Conservation (phyloP, 2,113 vertebrate genomes). For the Pelodiscus sinensis region DNA sequence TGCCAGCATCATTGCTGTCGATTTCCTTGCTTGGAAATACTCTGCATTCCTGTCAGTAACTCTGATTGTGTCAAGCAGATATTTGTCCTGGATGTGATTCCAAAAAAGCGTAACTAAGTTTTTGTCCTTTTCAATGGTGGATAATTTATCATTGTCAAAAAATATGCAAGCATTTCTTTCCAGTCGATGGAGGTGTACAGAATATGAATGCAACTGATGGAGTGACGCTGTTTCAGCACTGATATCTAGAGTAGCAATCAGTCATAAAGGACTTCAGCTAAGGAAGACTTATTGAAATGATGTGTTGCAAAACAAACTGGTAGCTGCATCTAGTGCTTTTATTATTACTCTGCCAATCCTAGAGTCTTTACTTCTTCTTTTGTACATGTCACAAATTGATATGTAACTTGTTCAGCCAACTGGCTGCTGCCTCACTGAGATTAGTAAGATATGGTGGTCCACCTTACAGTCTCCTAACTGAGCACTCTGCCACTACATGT, state of each 20-base stretch:
- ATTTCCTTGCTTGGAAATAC: background rate
- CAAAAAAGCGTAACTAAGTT: conserved; percentile 57
- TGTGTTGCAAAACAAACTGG: background rate
- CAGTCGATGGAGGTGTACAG: conserved; percentile 43
- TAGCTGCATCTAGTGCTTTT: conserved; percentile 3
- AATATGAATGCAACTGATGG: conserved; percentile 56
- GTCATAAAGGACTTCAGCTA: background rate
- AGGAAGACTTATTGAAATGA: conserved; percentile 25
- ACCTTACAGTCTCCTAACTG: background rate
- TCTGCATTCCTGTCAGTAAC: conserved; percentile 15
- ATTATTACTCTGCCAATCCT: background rate
- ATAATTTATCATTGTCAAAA: conserved; percentile 69
- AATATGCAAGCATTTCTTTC: conserved; percentile 60
- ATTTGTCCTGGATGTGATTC: conserved; percentile 52
- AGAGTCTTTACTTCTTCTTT: background rate
- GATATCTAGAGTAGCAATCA: conserved; percentile 19
- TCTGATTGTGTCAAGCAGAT: conserved; percentile 41
- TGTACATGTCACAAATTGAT: background rate
- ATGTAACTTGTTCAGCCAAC: background rate
- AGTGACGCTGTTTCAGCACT: conserved; percentile 39
- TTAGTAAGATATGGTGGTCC: background rate
- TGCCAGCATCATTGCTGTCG: conserved; percentile 21
- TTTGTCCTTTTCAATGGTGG: conserved; percentile 44
- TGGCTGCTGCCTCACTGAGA: background rate
- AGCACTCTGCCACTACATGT: background rate